Evolutionary conservation across 2,113 vertebrate species (phyloP).

Genomic region (Spilogale gracilis): DNA sequence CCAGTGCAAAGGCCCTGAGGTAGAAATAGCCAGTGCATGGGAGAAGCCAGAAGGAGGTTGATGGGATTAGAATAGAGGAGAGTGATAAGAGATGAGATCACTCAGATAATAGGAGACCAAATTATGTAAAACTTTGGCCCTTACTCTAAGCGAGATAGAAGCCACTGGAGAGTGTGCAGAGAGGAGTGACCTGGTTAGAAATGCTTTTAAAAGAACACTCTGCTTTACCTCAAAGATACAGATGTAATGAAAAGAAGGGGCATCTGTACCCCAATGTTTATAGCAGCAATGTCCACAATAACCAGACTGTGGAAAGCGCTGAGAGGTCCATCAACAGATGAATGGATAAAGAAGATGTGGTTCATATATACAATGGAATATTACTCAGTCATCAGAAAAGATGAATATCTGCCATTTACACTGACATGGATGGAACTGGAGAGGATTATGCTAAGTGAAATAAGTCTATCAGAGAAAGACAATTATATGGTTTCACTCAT

Average conservation of each 20-base stretch:
- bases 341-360: not conserved
- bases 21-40: rapidly evolving
- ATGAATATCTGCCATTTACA: not conserved
- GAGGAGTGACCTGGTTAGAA: not conserved
- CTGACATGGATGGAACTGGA: not conserved
- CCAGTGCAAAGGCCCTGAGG: not conserved
- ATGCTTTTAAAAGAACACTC: not conserved
- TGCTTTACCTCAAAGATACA: not conserved
- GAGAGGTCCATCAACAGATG: not conserved
- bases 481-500: not conserved
- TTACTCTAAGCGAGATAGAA: not conserved
- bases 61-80: not conserved
- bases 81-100: not conserved
- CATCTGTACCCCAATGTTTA: not conserved
- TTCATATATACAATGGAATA: not conserved
- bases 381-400: not conserved
- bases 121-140: not conserved
- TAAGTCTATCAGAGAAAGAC: not conserved
- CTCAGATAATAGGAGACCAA: not conserved
- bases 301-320: not conserved
- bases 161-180: not conserved
- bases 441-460: not conserved
- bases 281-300: not conserved
- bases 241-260: not conserved
- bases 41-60: not conserved